Evolutionary conservation across 1,140 invertebrate species (phyloP).

Genomic region (Temnothorax nylanderi): DNA sequence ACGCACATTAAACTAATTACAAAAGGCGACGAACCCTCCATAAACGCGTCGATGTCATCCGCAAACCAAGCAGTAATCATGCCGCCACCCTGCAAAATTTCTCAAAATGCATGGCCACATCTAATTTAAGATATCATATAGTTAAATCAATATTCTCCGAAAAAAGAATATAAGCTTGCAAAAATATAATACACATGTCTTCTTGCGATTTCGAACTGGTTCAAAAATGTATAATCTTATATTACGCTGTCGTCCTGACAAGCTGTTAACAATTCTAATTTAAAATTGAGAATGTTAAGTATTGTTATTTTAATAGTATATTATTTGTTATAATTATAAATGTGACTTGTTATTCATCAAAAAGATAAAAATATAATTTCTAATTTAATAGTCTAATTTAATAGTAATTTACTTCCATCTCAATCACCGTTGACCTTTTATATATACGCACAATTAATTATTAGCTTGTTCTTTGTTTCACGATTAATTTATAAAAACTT

Average conservation of each 20-base stretch:
- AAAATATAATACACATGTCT: not conserved
- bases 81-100: slow-evolving; percentile 67
- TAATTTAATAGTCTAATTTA: not conserved
- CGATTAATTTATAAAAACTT: slow-evolving; percentile 2
- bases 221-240: not conserved
- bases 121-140: not conserved
- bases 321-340: not conserved
- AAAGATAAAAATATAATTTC: too few species aligned
- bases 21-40: slow-evolving; percentile 71
- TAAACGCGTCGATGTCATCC: slow-evolving; percentile 55
- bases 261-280: not conserved
- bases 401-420: not conserved
- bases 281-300: not conserved
- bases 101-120: not conserved
- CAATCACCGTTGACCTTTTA: not conserved
- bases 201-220: not conserved
- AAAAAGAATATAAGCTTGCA: not conserved
- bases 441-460: not conserved
- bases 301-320: not conserved
- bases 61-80: slow-evolving; percentile 54
- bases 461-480: not conserved
- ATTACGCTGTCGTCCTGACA: not conserved
- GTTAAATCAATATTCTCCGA: not conserved
- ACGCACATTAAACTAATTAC: slow-evolving; percentile 70
- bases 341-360: too few species aligned